Evolutionary conservation across 1,140 invertebrate species (phyloP).

Genomic region (Helicoverpa armigera): DNA sequence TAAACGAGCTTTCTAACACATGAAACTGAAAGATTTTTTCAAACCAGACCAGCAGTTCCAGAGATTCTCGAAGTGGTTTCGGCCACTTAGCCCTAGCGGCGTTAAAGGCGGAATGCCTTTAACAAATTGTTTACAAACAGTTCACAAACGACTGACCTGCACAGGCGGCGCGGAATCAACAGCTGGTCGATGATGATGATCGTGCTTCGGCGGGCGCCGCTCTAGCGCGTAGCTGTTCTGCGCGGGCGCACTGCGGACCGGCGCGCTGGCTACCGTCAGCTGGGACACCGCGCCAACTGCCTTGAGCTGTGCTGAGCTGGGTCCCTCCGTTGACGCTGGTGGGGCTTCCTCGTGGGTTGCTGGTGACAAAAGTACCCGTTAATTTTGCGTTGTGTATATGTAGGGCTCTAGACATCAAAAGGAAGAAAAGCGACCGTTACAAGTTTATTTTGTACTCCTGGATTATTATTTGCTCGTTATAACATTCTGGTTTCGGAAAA

Average conservation of each 20-base stretch:
- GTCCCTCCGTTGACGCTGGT: slow-evolving; percentile 79
- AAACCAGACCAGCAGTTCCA: too few relatives aligned
- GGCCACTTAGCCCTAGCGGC: too few relatives aligned
- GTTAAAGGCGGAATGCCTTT: too few relatives aligned
- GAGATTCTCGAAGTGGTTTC: too few relatives aligned
- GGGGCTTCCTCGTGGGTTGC: slow-evolving; percentile 73
- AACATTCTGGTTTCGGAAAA: too few relatives aligned
- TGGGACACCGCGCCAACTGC: slow-evolving; percentile 81
- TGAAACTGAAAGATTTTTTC: too few relatives aligned
- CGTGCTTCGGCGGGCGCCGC: slow-evolving; percentile 69
- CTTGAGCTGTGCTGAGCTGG: slow-evolving; percentile 87
- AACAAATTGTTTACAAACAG: too few relatives aligned
- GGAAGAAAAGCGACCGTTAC: too few relatives aligned
- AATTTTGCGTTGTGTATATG: neutral
- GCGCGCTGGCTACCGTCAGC: slow-evolving; percentile 86
- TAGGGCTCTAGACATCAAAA: neutral
- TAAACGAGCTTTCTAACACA: too few relatives aligned
- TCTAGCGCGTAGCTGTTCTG: slow-evolving; percentile 86
- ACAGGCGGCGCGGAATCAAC: slow-evolving; percentile 62
- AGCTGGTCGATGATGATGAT: slow-evolving; percentile 65
- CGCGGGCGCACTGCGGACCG: slow-evolving; percentile 88
- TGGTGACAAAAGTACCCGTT: slow-evolving; percentile 21
- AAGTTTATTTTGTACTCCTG: too few relatives aligned
- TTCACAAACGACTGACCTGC: slow-evolving; percentile 50
- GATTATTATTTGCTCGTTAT: too few relatives aligned